phyloP scores from a whole-genome alignment of 2,113 vertebrate species.

The Perccottus glenii region DNA sequence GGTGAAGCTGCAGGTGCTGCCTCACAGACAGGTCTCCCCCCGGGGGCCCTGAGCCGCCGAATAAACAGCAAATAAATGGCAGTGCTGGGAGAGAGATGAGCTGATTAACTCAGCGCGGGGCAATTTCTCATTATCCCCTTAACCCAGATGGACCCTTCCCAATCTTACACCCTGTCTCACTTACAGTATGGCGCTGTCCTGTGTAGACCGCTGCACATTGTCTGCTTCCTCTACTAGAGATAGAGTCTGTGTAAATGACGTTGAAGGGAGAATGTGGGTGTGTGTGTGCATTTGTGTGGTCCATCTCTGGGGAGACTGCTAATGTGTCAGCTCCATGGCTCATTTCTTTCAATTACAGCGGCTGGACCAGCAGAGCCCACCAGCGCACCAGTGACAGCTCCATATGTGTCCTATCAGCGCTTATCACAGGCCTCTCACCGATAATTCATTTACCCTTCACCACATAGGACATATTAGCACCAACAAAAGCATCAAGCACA shows the following conservation, averaged over 20 bases:
- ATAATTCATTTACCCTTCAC: constrained; percentile 69
- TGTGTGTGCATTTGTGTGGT: constrained; percentile 48
- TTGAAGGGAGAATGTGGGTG: constrained; percentile 21
- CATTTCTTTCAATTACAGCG: constrained; percentile 85
- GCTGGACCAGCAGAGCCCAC: constrained; percentile 72
- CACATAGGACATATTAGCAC: constrained; percentile 59
- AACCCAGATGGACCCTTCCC: constrained; percentile 66
- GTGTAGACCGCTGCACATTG: constrained; percentile 50
- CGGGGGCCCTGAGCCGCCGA: constrained; percentile 87
- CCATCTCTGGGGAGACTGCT: constrained; percentile 70
- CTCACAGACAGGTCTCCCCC: constrained; percentile 89
- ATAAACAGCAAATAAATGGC: constrained; percentile 97
- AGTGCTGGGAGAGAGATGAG: constrained; percentile 79
- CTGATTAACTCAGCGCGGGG: constrained; percentile 92
- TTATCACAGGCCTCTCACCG: constrained; percentile 70
- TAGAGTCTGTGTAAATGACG: constrained; percentile 54
- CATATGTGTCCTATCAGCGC: constrained; percentile 72
- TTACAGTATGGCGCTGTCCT: constrained; percentile 58
- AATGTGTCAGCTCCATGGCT: constrained; percentile 81
- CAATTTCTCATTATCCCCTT: constrained; percentile 95
- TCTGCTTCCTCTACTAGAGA: constrained; percentile 56
- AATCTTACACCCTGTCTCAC: constrained; percentile 61
- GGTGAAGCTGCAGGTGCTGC: constrained; percentile 86
- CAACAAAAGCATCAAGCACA: constrained; percentile 56
- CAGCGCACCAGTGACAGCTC: constrained; percentile 67